These are phyloP conservation scores for Carcharodon carcharias DNA, from an alignment of 2,797 vertebrate species.

Conservation along the genomic window DNA sequence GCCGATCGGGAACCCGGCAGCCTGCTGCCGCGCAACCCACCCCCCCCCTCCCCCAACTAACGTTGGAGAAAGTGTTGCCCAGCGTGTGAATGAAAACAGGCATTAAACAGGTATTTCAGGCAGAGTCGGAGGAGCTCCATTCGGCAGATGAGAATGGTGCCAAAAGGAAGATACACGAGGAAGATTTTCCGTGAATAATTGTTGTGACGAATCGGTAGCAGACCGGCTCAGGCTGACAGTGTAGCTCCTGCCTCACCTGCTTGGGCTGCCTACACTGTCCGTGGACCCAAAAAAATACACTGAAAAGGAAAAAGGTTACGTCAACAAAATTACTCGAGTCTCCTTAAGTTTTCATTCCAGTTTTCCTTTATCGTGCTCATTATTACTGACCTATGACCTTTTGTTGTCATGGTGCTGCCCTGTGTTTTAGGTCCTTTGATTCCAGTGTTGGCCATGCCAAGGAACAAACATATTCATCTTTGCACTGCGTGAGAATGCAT, in stretches of 20 bases:
- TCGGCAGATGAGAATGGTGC: not conserved
- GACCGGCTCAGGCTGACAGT: not conserved
- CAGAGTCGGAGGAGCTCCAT: not conserved
- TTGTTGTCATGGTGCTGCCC: not conserved
- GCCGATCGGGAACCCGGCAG: too few species aligned
- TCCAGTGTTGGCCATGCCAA: not conserved
- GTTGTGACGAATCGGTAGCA: not conserved
- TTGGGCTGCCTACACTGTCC: too few species aligned
- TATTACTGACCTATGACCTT: not conserved
- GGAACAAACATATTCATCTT: not conserved
- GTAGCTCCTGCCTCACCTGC: not conserved
- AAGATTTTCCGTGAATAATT: not conserved
- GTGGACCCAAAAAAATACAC: not conserved
- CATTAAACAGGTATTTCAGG: not conserved
- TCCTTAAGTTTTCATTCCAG: not conserved
- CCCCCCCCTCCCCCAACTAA: too few species aligned
- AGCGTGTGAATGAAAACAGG: not conserved
- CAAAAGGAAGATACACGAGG: not conserved
- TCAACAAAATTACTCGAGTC: not conserved
- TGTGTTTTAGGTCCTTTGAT: not conserved
- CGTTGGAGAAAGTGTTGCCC: too few species aligned
- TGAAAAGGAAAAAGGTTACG: too few species aligned
- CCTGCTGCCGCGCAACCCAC: too few species aligned
- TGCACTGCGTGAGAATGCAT: not conserved
- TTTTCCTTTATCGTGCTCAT: not conserved